These are phyloP conservation scores for Chymomyza amoena DNA, from an alignment of 2,888 invertebrate genomes.

Conservation along the genomic window DNA sequence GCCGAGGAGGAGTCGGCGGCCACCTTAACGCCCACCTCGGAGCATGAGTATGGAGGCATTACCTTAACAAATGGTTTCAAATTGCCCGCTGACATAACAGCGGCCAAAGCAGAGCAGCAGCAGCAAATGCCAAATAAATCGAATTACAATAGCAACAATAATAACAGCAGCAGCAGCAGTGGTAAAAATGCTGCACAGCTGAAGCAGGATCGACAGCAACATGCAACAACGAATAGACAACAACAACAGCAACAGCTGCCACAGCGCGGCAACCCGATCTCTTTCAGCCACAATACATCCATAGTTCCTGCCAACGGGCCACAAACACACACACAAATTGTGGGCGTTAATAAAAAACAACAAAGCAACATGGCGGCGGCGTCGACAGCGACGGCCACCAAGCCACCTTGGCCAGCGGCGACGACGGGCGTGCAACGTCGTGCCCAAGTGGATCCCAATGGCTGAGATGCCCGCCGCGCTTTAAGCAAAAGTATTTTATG, in stretches of 20 bases:
- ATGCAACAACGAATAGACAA: neutral
- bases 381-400: constrained; percentile 31
- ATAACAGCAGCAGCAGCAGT: constrained; percentile 34
- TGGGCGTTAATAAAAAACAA: constrained; percentile 46
- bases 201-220: constrained; percentile 44
- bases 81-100: constrained; percentile 50
- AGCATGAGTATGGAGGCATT: constrained; percentile 61
- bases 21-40: constrained; percentile 73
- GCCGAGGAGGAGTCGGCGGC: constrained; percentile 75
- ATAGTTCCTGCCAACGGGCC: constrained; percentile 75
- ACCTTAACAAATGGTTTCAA: constrained; percentile 67
- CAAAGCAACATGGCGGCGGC: constrained; percentile 22
- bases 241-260: constrained; percentile 8
- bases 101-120: constrained; percentile 9
- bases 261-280: constrained; percentile 35
- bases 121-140: constrained; percentile 21
- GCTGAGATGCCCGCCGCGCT: constrained; percentile 62
- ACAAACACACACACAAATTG: constrained; percentile 40
- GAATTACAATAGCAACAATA: constrained; percentile 31
- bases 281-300: constrained; percentile 56
- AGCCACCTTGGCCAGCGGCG: constrained; percentile 54
- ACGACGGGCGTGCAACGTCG: constrained; percentile 64
- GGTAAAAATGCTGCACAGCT: constrained; percentile 30
- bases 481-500: constrained; percentile 58
- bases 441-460: constrained; percentile 78